Conservation (phyloP, 2,113 vertebrate genomes). For the Nerophis lumbriciformis region DNA sequence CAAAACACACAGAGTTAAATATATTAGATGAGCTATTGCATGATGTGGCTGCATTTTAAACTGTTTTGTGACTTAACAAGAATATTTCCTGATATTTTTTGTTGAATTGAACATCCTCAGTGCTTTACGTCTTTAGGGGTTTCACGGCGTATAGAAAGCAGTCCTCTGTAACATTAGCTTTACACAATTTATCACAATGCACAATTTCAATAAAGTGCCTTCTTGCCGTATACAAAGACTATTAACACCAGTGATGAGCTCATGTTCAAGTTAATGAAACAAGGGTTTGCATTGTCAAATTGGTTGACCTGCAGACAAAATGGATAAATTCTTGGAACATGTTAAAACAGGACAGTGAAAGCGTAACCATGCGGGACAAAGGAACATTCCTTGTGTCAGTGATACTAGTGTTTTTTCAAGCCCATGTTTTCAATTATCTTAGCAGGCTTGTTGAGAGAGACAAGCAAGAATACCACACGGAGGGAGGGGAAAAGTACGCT, state of each 20-base stretch:
- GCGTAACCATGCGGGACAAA: slow-evolving; percentile 52
- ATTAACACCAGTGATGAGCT: slow-evolving; percentile 38
- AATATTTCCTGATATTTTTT: too few relatives aligned
- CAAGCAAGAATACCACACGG: slow-evolving; percentile 45
- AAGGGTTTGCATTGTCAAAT: slow-evolving; percentile 49
- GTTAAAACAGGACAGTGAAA: slow-evolving; percentile 64
- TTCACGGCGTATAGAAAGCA: too few relatives aligned
- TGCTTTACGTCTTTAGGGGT: too few relatives aligned
- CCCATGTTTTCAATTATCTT: slow-evolving; percentile 64
- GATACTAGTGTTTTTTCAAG: slow-evolving; percentile 58
- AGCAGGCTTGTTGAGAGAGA: slow-evolving; percentile 68
- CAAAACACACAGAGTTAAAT: too few relatives aligned
- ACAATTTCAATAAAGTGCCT: slow-evolving; percentile 6
- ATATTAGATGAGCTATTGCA: too few relatives aligned
- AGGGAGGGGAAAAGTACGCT: slow-evolving; percentile 32
- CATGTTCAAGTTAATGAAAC: slow-evolving; percentile 48
- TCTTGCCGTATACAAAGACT: slow-evolving; percentile 37
- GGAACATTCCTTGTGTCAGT: slow-evolving; percentile 66
- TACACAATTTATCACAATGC: slow-evolving; percentile 3
- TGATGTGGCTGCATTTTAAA: too few relatives aligned
- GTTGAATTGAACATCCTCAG: too few relatives aligned
- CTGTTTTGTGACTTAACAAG: too few relatives aligned
- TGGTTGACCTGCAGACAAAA: slow-evolving; percentile 51
- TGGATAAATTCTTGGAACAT: slow-evolving; percentile 62
- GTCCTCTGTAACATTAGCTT: not conserved